Evolutionary conservation across 2,113 vertebrate species (phyloP), one percentile per base, ranked within the genome.

Genomic region (Scalopus aquaticus): DNA sequence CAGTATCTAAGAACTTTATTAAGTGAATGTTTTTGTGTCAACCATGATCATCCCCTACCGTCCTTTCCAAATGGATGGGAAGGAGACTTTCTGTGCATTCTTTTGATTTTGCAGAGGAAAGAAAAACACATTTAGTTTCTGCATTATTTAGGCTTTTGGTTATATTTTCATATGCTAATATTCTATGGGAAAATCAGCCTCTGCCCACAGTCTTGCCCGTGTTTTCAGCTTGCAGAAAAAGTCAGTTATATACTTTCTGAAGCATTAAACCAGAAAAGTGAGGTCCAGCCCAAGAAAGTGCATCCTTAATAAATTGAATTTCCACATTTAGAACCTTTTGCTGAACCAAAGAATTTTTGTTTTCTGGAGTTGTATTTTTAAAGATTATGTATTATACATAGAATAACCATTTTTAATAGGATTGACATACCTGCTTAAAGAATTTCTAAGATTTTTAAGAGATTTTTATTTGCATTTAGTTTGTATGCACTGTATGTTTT

Each of bases 321-420:
- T 88, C 32, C 28, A 78, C 85, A 87, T 80, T 88, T 96, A 95
- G 82, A 90, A 96, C 88, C 19, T 93, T 98, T 96, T 93, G 90
- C 81, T 96, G 96, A 97, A 98, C 98, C 98, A 98, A 98, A 98
- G 98, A 98, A 44, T 80, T 95, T 96, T 97, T 96, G 84, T 96
- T 97, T 97, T 76, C 77, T 81, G 62, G 84, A 88, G 92, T 93
- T 93, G 94, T 95, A 95, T 97, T 97, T 97, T 97, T 96, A 96
- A 97, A 96, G 88, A 95, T 85, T 15, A 93, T 70, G 73, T 93
- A 94, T 62, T 98, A 93, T 94, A 90, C 0, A 19, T 97, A 92
- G 92, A 1, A 83, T 46, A 95, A 58, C 20, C 88, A 95, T 95
- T 97, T 97, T 97, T 97, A 96, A 94, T 90, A 80, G 65, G n/a